A percentile compares a stretch with the other conserved stretches of the same genome.
Evolutionary conservation across 2,888 invertebrate species (phyloP).

Genomic region (Lamellibrachia satsuma): DNA sequence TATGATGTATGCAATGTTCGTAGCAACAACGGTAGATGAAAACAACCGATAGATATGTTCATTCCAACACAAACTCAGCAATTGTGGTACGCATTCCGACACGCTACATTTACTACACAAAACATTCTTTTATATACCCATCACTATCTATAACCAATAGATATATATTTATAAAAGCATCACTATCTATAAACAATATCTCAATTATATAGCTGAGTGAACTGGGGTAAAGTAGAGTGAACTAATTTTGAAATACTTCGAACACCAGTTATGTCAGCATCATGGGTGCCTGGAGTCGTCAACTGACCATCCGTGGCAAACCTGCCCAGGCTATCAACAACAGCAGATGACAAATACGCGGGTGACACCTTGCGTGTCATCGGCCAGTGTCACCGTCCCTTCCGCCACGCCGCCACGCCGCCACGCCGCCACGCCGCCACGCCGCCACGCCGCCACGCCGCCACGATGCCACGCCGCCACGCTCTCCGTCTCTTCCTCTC

Average conservation of each 20-base stretch:
- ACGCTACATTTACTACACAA: neutral
- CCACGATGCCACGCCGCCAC: neutral
- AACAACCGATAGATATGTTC: no score
- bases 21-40: no score
- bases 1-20: no score
- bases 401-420: neutral
- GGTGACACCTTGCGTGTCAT: neutral
- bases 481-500: neutral
- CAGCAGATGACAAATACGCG: neutral
- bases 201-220: no score
- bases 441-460: neutral
- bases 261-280: no score
- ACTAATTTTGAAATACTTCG: no score
- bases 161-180: no score
- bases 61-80: neutral
- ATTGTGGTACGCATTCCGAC: neutral
- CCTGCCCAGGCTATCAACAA: neutral
- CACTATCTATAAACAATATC: neutral
- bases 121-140: neutral
- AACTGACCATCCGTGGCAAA: neutral
- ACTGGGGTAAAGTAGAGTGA: no score
- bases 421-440: neutral
- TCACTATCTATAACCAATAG: neutral
- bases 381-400: neutral
- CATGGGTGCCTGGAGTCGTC: neutral